These are phyloP conservation scores for Anseranas semipalmata DNA, from an alignment of 2,113 vertebrate genomes.

Conservation along the genomic window DNA sequence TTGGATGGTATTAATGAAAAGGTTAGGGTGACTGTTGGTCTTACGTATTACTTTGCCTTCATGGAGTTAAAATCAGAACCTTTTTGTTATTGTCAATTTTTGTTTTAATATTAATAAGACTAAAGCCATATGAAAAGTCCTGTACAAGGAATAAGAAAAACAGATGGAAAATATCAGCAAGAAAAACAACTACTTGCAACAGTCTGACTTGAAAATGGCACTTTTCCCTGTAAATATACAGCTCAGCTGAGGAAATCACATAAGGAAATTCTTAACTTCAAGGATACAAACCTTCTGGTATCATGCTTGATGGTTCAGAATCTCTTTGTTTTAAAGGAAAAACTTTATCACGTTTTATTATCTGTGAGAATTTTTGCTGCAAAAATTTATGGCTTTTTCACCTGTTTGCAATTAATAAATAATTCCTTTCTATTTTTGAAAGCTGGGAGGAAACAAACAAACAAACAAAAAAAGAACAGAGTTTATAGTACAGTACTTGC, in stretches of 20 bases:
- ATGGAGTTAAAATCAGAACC: not conserved
- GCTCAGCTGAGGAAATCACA: not conserved
- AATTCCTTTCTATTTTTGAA: not conserved
- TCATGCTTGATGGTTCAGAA: not conserved
- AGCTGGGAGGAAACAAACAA: not conserved
- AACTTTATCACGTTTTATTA: not conserved
- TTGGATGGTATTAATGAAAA: not conserved
- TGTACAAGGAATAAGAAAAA: not conserved
- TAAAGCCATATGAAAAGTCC: not conserved
- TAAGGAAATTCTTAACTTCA: not conserved
- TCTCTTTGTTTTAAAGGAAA: not conserved
- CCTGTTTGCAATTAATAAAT: not conserved
- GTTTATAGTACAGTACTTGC: not conserved
- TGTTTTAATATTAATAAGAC: not conserved
- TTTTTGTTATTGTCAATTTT: not conserved
- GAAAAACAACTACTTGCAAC: not conserved
- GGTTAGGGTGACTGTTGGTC: not conserved
- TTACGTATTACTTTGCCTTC: not conserved
- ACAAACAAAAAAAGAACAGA: not conserved
- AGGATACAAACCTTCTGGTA: not conserved
- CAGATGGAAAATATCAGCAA: not conserved
- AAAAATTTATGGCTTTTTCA: not conserved
- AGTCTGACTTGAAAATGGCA: not conserved
- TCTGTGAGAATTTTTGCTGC: not conserved
- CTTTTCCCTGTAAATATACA: not conserved